Percentiles rank a stretch among this genome's conserved stretches.
phyloP scores from a whole-genome alignment of 2,888 invertebrate species.

The Drosophila longiperda region DNA sequence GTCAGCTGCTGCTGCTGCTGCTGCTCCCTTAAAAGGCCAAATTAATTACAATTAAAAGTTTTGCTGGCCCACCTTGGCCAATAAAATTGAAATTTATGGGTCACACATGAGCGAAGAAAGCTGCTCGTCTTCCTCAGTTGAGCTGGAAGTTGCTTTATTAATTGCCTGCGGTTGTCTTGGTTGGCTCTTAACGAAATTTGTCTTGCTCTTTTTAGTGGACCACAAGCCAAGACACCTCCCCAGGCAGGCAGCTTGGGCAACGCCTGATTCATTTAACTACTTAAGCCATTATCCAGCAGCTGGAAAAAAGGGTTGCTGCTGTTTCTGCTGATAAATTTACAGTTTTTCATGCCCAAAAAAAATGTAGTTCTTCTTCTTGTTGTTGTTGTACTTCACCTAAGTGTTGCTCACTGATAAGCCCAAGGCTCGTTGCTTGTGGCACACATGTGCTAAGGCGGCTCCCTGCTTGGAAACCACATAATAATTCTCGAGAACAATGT shows the following conservation, averaged over 20 bases:
- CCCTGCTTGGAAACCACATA: conserved; percentile 82
- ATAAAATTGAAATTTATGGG: conserved; percentile 80
- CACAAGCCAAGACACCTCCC: conserved; percentile 55
- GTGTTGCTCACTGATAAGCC: conserved; percentile 71
- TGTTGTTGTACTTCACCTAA: conserved; percentile 58
- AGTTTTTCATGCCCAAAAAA: conserved; percentile 53
- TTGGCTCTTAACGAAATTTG: conserved; percentile 54
- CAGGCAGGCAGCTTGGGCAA: not conserved
- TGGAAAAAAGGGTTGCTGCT: conserved; percentile 43
- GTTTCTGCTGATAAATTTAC: conserved; percentile 64
- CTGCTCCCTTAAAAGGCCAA: conserved; percentile 45
- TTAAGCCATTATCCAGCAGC: conserved; percentile 52
- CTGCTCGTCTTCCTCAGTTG: not conserved
- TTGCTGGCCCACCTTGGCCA: conserved; percentile 67
- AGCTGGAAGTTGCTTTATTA: conserved; percentile 59
- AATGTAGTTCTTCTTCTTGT: conserved; percentile 28
- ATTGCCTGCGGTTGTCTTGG: conserved; percentile 62
- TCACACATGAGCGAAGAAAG: conserved; percentile 69
- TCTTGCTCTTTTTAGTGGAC: conserved; percentile 58
- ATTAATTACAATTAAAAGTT: conserved; percentile 80
- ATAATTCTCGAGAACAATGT: conserved; percentile 82
- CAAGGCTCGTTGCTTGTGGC: conserved; percentile 18
- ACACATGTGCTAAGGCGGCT: conserved; percentile 49
- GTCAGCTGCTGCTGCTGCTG: not conserved
- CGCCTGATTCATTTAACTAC: conserved; percentile 72